A percentile compares a stretch with the other conserved stretches of the same genome.
Conservation (phyloP, 2,888 invertebrate genomes). For the Brassicogethes aeneus region DNA sequence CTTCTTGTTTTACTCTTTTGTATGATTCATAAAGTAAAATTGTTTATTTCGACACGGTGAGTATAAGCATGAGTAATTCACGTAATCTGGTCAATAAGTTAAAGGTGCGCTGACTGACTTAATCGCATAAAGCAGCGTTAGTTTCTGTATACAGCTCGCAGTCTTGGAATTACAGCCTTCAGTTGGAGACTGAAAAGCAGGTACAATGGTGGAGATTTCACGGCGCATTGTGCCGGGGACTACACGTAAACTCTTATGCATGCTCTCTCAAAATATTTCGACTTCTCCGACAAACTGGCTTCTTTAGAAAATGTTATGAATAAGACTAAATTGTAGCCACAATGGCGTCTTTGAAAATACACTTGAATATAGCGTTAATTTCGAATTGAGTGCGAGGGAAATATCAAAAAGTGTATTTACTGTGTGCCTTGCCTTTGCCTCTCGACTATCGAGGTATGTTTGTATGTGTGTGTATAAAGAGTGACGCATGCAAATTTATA, state of each 20-base stretch:
- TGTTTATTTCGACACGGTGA: no score
- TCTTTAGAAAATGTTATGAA: slow-evolving; percentile 47
- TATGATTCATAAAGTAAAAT: no score
- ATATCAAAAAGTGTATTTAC: slow-evolving; percentile 33
- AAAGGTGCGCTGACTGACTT: no score
- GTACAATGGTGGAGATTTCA: neutral
- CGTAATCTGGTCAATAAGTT: no score
- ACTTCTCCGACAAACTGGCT: slow-evolving; percentile 37
- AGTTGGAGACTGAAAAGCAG: neutral
- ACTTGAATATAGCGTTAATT: slow-evolving; percentile 53
- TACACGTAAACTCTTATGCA: neutral
- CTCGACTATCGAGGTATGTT: neutral
- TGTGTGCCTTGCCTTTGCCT: neutral
- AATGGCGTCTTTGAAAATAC: slow-evolving; percentile 50
- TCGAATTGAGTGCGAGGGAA: slow-evolving; percentile 38
- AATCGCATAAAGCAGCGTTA: neutral
- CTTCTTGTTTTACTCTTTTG: no score
- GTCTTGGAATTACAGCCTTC: neutral
- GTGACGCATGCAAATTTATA: slow-evolving; percentile 34
- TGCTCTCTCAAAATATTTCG: slow-evolving; percentile 34
- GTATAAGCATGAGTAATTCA: no score
- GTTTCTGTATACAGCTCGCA: neutral
- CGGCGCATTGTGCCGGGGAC: neutral
- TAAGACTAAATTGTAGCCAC: slow-evolving; percentile 55
- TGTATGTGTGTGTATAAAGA: slow-evolving; percentile 7